Evolutionary conservation across 1,140 invertebrate genomes (phyloP), one percentile per base, ranked within the genome.

Genomic region (Heliconius congener): DNA sequence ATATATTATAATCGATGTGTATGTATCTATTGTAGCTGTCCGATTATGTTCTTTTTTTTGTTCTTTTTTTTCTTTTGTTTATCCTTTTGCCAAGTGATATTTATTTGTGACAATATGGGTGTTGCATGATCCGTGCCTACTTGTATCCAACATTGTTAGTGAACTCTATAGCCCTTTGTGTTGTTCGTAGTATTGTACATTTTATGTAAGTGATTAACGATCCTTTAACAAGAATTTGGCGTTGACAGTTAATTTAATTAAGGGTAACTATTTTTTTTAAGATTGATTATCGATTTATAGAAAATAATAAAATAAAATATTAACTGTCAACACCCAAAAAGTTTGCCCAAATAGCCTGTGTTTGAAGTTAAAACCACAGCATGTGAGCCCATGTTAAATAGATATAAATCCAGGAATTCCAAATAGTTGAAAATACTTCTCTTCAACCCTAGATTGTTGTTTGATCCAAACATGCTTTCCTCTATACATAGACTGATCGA

Each of bases 121-220:
- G 93, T 94, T 94, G 93, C 93, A 94, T 94, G 93, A 90, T 90
- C 88, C 89, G 93, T 94, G 93, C 91, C 93, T 94, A 85, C 88
- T 81, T 93, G 91, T 93, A 86, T 90, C 93, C 89, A 83, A 91
- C 83, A 87, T 85, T 93, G 90, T 93, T 93, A 94, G 91, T 85
- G 83, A 84, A 87, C 86, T 92, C 87, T 90, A 88, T 93, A 91
- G 92, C 85, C 93, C 90, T 93, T 92, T 94, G 88, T 94, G 92
- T 93, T 94, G 92, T 93, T 88, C 81, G 92, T 94, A 94, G 91
- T 81, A 79, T 79, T 94, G 88, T 90, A 91, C 80, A 89, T 91
- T 92, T 84, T 90, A 85, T 92, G 88, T 92, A 87, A 89, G 86
- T 87, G 84, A 88, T 78, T 82, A 84, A 83, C 46, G 84, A 86